Evolutionary conservation across 1,140 invertebrate species (phyloP).

Genomic region (Panulirus ornatus): DNA sequence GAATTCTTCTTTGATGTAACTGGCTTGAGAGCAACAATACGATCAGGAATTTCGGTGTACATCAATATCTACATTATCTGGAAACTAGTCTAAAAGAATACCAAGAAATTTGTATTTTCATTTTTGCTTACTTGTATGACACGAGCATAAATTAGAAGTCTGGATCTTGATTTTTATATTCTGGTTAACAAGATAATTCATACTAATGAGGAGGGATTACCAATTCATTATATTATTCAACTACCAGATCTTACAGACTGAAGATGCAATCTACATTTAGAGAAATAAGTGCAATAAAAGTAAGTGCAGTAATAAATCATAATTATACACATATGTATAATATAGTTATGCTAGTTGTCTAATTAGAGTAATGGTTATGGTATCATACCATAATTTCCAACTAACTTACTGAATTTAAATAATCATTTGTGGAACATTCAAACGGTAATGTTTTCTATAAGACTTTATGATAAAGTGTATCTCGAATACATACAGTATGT

Average conservation of each 20-base stretch:
- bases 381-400: background rate
- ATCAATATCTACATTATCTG: too few species aligned
- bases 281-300: background rate
- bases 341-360: background rate
- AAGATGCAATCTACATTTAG: background rate
- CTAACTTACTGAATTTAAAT: background rate
- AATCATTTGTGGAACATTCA: too few species aligned
- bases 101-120: background rate
- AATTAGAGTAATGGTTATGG: background rate
- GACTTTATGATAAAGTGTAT: too few species aligned
- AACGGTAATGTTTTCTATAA: too few species aligned
- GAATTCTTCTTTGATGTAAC: conserved; percentile 6
- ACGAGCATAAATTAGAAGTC: background rate
- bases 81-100: background rate
- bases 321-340: background rate
- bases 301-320: background rate
- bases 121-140: background rate
- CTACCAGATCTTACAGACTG: background rate
- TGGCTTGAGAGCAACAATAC: background rate
- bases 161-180: background rate
- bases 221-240: background rate
- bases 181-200: background rate
- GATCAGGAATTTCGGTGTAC: background rate
- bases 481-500: too few species aligned
- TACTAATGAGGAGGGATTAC: background rate